Evolutionary conservation across 2,113 vertebrate species (phyloP).

Genomic region (Paraplagusia blochii): DNA sequence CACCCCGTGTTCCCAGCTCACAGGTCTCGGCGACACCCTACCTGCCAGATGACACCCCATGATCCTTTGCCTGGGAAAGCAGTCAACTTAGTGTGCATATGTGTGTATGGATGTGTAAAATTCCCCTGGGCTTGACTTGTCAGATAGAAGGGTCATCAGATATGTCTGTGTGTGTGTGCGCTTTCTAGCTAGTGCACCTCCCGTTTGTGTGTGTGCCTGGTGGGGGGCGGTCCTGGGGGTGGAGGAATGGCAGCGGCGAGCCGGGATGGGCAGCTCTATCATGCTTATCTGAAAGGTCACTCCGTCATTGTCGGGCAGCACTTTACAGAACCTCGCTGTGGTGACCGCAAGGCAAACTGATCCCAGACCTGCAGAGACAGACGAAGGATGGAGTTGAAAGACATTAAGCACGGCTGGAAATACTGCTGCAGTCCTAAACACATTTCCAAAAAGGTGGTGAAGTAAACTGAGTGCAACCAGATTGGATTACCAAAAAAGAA

Average conservation of each 20-base stretch:
- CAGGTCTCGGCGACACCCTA: slow-evolving; percentile 66
- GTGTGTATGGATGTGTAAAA: slow-evolving; percentile 68
- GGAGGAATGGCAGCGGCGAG: slow-evolving; percentile 11
- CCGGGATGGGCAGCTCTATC: slow-evolving; percentile 53
- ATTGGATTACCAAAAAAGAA: background rate
- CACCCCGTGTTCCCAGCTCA: slow-evolving; percentile 62
- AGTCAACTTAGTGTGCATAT: slow-evolving; percentile 29
- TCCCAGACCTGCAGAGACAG: slow-evolving; percentile 15
- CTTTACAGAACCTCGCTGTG: slow-evolving; percentile 46
- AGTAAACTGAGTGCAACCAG: background rate
- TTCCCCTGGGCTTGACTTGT: slow-evolving; percentile 73
- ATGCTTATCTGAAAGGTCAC: slow-evolving; percentile 71
- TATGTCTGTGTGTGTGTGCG: slow-evolving; percentile 41
- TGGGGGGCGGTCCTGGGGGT: slow-evolving; percentile 16
- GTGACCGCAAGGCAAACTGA: slow-evolving; percentile 44
- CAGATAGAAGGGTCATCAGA: slow-evolving; percentile 71
- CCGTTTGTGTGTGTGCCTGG: slow-evolving; percentile 17
- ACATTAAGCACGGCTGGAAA: slow-evolving; percentile 9
- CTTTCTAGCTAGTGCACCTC: slow-evolving; percentile 4
- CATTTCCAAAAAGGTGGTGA: background rate
- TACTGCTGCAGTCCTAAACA: background rate
- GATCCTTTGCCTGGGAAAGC: slow-evolving; percentile 77
- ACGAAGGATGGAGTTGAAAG: slow-evolving; percentile 9
- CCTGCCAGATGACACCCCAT: slow-evolving; percentile 74
- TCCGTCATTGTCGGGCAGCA: slow-evolving; percentile 64